Conservation (phyloP, 2,888 invertebrate genomes). For the Eulithis prunata region DNA sequence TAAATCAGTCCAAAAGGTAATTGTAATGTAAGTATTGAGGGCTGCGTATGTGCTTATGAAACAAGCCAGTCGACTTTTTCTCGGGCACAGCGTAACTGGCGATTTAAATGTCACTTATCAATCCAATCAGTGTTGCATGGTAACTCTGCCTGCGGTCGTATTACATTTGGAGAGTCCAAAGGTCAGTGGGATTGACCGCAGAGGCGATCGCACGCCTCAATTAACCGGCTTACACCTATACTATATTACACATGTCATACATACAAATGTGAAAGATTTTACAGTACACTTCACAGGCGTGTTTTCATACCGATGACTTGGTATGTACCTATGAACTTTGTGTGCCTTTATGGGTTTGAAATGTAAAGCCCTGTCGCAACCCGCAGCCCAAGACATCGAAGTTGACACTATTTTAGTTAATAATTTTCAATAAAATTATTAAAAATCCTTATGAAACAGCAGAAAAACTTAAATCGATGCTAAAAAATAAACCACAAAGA, state of each 20-base stretch:
- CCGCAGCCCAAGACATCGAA: too few relatives aligned
- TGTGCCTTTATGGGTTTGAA: too few relatives aligned
- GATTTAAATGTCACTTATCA: constrained; percentile 46
- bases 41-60: constrained; percentile 35
- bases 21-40: neutral
- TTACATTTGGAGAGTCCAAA: constrained; percentile 45
- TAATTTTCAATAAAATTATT: too few relatives aligned
- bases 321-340: too few relatives aligned
- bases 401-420: too few relatives aligned
- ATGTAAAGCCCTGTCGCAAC: too few relatives aligned
- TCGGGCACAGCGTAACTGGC: constrained; percentile 36
- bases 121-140: constrained; percentile 54
- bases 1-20: too few relatives aligned
- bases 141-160: constrained; percentile 27
- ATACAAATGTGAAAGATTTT: constrained; percentile 37
- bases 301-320: neutral
- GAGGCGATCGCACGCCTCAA: constrained; percentile 60
- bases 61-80: constrained; percentile 45
- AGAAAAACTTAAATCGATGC: too few relatives aligned
- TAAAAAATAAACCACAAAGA: too few relatives aligned
- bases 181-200: constrained; percentile 55
- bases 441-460: too few relatives aligned
- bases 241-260: neutral
- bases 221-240: constrained; percentile 54
- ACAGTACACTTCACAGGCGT: neutral